phyloP scores from a whole-genome alignment of 2,888 invertebrate species.

The Conus canariensis region DNA sequence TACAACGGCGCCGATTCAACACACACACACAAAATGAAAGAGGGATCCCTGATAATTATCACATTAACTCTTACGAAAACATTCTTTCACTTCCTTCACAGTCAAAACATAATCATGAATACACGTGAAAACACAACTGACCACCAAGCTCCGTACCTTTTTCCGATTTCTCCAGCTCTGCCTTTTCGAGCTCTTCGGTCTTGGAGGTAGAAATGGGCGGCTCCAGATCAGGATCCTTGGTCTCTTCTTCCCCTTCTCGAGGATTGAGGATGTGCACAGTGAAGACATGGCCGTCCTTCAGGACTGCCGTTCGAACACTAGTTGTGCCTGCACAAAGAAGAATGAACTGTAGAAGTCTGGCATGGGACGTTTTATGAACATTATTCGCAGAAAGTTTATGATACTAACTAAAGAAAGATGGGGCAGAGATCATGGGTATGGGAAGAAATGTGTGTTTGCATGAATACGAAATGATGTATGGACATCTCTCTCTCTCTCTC shows the following conservation, averaged over 20 bases:
- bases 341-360: background rate
- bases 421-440: no score
- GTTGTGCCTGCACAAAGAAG: conserved; percentile 63
- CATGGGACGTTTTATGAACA: background rate
- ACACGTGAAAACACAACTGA: background rate
- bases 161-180: conserved; percentile 70
- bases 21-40: no score
- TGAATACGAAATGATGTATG: no score
- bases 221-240: conserved; percentile 34
- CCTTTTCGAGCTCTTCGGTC: conserved; percentile 53
- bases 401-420: no score
- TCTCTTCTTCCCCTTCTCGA: conserved; percentile 58
- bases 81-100: no score
- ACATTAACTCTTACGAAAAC: no score
- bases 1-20: no score
- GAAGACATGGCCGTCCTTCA: conserved; percentile 77
- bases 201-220: background rate
- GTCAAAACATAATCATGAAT: no score
- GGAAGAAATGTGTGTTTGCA: no score
- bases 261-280: conserved; percentile 77
- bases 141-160: conserved; percentile 38
- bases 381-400: background rate
- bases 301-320: conserved; percentile 69
- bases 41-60: no score
- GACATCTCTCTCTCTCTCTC: no score